Base-by-base conservation (phyloP, 2,113 vertebrate genomes). In the Balaeniceps rex region DNA sequence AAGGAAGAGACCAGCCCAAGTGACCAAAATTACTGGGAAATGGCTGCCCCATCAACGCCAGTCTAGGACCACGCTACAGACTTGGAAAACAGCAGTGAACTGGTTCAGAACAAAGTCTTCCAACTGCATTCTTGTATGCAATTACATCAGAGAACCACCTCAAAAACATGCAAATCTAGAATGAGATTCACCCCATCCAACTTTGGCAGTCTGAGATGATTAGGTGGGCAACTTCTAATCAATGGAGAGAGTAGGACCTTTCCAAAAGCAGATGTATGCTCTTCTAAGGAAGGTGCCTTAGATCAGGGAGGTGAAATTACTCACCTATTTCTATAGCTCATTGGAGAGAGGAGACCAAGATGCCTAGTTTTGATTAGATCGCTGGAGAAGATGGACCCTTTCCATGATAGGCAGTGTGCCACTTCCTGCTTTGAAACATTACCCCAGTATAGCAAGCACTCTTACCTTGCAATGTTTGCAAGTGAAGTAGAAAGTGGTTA, bases 1-100 rank as follows among this genome's bases (percentile, higher is more conserved):
- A 77, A 83, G 19, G 26, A 87, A 84, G 33, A 58, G 5, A 74
- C 4, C n/a, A 83, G 21, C 6, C 19, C 38, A 86, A 25, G 21
- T 31, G 9, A 31, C 15, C 22, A 66, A 83, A 90, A 70, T 19
- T 33, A 44, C 25, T 9, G 4, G 34, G 36, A 66, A 69, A 49
- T 52, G 9, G 2, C 10, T 68, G 24, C 12, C 16, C 14, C 40
- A 65, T 19, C 47, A 61, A 13, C 0, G 0, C 2, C 51, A 72
- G 13, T 47, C 51, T 17, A 75, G 24, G 49, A 36, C 1, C 11
- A 60, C 14, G 14, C 5, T 63, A 33, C 54, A 83, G 28, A 6
- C 14, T 16, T 70, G 16, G 54, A 57, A 72, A 91, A 52, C 14
- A 24, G 1, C n/a, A 74, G 22, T 2, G 3, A 61, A 76, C 14